Percentiles rank a stretch among this genome's conserved stretches.
Evolutionary conservation across 2,113 vertebrate species (phyloP).

Genomic region (Centropus bengalensis): DNA sequence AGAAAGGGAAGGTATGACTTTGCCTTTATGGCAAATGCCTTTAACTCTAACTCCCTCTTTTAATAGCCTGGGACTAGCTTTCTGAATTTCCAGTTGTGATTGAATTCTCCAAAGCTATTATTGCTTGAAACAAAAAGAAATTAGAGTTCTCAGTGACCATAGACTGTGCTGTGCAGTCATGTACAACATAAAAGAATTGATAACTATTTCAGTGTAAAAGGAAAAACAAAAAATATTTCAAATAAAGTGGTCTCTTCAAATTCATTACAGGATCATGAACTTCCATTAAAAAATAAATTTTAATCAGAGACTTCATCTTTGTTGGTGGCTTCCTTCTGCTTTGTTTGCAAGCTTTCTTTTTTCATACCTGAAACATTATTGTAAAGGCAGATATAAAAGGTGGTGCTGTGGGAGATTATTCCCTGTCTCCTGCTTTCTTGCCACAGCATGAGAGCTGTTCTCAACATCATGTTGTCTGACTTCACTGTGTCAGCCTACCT

Average conservation of each 20-base stretch:
- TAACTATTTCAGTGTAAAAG: slow-evolving; percentile 29
- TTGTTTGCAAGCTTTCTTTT: neutral
- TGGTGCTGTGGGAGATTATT: neutral
- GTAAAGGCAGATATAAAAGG: neutral
- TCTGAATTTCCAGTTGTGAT: slow-evolving; percentile 36
- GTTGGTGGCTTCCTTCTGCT: neutral
- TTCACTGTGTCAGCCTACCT: neutral
- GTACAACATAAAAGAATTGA: slow-evolving; percentile 27
- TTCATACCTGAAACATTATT: neutral
- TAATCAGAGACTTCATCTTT: neutral
- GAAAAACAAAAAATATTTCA: neutral
- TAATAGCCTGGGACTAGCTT: slow-evolving; percentile 35
- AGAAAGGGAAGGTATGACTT: neutral
- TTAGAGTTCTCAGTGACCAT: slow-evolving; percentile 20
- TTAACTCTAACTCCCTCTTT: neutral
- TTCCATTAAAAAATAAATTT: neutral
- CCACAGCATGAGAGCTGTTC: neutral
- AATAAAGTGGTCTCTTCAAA: neutral
- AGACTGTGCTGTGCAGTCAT: slow-evolving; percentile 21
- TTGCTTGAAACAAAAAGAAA: slow-evolving; percentile 47
- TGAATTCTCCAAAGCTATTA: slow-evolving; percentile 53
- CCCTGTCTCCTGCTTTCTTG: neutral
- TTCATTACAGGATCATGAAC: neutral
- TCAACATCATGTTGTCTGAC: neutral
- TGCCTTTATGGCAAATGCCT: neutral